Conservation (phyloP, 2,113 vertebrate genomes). For the Sturnus vulgaris region DNA sequence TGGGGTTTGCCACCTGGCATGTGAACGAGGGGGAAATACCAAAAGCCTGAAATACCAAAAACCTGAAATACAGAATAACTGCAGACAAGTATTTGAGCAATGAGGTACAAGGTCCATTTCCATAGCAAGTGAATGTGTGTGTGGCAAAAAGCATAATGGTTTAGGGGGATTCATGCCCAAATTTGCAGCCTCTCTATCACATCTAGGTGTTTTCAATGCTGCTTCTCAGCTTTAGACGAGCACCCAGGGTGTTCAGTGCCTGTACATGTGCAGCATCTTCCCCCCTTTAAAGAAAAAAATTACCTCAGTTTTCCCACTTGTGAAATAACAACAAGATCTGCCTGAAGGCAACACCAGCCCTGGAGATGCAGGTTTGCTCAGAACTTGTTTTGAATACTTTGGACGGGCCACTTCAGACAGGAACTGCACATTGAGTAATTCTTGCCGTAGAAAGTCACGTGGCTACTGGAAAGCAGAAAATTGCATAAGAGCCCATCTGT, state of each 20-base stretch:
- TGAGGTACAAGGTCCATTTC: neutral
- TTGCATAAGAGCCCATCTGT: neutral
- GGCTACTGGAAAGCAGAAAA: neutral
- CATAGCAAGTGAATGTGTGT: neutral
- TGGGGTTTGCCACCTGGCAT: neutral
- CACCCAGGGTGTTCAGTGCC: neutral
- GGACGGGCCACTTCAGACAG: slow-evolving; percentile 1
- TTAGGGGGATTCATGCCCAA: neutral
- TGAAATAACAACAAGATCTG: neutral
- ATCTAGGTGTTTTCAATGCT: neutral
- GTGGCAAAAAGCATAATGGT: neutral
- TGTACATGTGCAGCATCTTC: neutral
- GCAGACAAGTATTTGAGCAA: neutral
- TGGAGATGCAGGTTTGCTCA: neutral
- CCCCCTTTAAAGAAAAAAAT: neutral
- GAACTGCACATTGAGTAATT: slow-evolving; percentile 42
- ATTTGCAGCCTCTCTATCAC: neutral
- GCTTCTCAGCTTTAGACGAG: neutral
- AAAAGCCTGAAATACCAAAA: neutral
- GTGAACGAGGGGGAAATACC: neutral
- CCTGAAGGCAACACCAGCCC: neutral
- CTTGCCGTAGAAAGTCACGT: neutral
- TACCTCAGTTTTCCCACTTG: neutral
- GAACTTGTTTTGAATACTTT: slow-evolving; percentile 16
- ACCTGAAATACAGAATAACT: neutral